A percentile compares a stretch with the other conserved stretches of the same genome.
These are phyloP conservation scores for Zosterops borbonicus DNA, from an alignment of 2,113 vertebrate species.

Conservation along the genomic window DNA sequence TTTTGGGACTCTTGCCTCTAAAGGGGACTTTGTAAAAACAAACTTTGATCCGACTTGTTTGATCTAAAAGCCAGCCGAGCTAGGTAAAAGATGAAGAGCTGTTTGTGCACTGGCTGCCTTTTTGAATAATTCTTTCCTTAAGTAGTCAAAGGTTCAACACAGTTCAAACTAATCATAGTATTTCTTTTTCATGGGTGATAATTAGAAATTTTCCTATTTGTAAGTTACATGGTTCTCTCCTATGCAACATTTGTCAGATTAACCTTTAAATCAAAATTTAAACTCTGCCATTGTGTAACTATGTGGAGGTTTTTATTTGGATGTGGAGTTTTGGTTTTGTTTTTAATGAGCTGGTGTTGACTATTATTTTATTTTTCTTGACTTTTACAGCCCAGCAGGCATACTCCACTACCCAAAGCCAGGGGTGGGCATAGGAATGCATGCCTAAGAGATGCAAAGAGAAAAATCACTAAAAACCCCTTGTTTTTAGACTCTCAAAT, in stretches of 20 bases:
- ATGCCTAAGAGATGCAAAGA: background rate
- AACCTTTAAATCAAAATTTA: background rate
- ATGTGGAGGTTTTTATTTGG: background rate
- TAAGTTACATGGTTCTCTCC: background rate
- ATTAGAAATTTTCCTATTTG: background rate
- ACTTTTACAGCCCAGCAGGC: background rate
- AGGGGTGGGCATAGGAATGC: background rate
- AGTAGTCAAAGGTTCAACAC: background rate
- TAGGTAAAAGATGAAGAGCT: constrained; percentile 19
- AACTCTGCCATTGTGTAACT: background rate
- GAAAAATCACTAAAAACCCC: background rate
- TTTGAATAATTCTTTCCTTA: constrained; percentile 1
- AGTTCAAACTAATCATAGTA: background rate
- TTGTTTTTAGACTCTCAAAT: background rate
- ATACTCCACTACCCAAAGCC: background rate
- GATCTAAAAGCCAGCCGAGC: background rate
- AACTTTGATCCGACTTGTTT: constrained; percentile 21
- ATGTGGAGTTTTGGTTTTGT: background rate
- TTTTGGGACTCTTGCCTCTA: background rate
- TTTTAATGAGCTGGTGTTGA: background rate
- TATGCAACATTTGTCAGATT: background rate
- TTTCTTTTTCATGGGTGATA: background rate
- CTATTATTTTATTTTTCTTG: background rate
- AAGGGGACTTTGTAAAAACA: constrained; percentile 11
- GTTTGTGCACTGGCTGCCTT: background rate